These are phyloP conservation scores for Litocranius walleri DNA, from an alignment of 2,113 vertebrate genomes.

Conservation along the genomic window DNA sequence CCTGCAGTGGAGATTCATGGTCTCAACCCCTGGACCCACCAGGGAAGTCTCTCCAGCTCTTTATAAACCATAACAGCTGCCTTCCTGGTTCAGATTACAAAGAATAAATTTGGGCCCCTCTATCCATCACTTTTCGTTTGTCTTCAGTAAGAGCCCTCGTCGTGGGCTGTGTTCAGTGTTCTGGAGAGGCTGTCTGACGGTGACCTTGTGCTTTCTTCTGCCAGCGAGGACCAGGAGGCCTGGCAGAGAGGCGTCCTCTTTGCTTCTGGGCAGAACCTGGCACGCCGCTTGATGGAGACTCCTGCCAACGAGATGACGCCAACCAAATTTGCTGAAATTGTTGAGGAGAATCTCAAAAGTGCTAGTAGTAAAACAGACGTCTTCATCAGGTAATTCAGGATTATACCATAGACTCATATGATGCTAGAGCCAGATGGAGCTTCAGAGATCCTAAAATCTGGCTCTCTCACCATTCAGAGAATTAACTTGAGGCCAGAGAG, in stretches of 20 bases:
- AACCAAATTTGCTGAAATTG: conserved; percentile 86
- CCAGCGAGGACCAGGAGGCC: conserved; percentile 81
- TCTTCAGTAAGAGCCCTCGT: not conserved
- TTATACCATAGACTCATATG: not conserved
- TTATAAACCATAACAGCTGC: not conserved
- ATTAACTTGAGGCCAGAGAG: not conserved
- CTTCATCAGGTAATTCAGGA: conserved; percentile 85
- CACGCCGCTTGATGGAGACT: conserved; percentile 93
- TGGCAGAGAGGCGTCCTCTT: conserved; percentile 93
- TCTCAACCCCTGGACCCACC: not conserved
- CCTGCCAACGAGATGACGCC: conserved; percentile 96
- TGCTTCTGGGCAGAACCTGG: conserved; percentile 94
- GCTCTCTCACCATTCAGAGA: not conserved
- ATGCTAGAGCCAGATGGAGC: not conserved
- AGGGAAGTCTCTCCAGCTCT: not conserved
- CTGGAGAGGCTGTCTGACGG: not conserved
- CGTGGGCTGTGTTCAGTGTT: not conserved
- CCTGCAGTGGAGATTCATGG: not conserved
- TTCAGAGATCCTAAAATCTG: not conserved
- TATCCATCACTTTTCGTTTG: not conserved
- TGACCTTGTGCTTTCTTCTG: conserved; percentile 7
- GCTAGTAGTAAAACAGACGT: conserved; percentile 84
- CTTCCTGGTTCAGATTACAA: not conserved
- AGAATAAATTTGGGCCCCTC: not conserved
- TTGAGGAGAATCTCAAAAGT: conserved; percentile 86